These are phyloP conservation scores for Hirtodrosophila trivittata DNA, from an alignment of 2,888 invertebrate species.

Conservation along the genomic window DNA sequence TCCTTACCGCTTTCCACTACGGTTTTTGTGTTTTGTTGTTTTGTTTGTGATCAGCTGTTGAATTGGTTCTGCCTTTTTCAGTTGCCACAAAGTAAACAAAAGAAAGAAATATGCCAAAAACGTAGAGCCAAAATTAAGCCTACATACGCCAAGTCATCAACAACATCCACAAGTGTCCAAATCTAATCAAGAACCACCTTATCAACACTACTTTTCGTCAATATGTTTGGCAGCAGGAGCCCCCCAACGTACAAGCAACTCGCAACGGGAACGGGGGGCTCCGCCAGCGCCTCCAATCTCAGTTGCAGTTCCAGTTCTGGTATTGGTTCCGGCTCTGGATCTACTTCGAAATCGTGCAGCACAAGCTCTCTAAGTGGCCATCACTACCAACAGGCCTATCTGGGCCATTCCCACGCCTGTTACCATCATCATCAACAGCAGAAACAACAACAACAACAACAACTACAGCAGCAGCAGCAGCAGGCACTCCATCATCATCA, in stretches of 20 bases:
- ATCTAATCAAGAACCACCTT: slow-evolving; percentile 29
- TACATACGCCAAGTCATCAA: slow-evolving; percentile 13
- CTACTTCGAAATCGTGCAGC: slow-evolving; percentile 36
- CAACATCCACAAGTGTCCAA: slow-evolving; percentile 39
- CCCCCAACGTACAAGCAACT: slow-evolving; percentile 79
- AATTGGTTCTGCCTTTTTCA: slow-evolving; percentile 36
- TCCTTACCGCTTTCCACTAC: too few species aligned
- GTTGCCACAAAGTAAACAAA: too few species aligned
- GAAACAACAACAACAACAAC: too few species aligned
- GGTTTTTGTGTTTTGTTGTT: too few species aligned
- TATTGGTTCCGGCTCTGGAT: too few species aligned
- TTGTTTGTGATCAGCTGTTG: slow-evolving; percentile 26
- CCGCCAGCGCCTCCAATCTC: slow-evolving; percentile 62
- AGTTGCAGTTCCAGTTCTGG: too few species aligned
- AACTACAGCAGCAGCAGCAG: too few species aligned
- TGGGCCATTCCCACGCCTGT: slow-evolving; percentile 59
- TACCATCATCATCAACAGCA: too few species aligned
- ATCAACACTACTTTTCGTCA: slow-evolving; percentile 48
- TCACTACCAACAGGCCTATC: slow-evolving; percentile 54
- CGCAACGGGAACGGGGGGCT: slow-evolving; percentile 82
- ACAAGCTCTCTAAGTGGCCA: slow-evolving; percentile 51
- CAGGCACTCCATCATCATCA: slow-evolving; percentile 48
- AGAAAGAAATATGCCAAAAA: slow-evolving; percentile 31
- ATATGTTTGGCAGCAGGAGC: slow-evolving; percentile 82
- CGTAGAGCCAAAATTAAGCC: slow-evolving; percentile 19